phyloP scores from a whole-genome alignment of 92 coral and sea anemone genomes.

The Paramuricea clavata region DNA sequence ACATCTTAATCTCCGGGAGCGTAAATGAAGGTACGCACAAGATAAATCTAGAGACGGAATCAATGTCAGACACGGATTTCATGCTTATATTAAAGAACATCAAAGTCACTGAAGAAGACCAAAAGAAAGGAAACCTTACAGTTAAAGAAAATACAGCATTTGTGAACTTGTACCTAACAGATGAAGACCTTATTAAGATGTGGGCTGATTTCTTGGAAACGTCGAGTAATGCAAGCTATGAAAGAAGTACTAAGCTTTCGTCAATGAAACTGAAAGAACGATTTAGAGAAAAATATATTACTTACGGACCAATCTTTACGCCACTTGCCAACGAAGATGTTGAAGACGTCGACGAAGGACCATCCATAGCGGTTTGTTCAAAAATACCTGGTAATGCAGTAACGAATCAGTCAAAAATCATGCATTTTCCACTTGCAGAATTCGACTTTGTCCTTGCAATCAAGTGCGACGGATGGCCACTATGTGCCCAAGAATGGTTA shows the following conservation, averaged over 20 bases:
- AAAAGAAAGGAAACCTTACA: slow-evolving; percentile 6
- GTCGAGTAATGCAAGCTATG: not conserved
- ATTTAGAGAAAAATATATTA: slow-evolving; percentile 9
- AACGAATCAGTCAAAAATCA: too few relatives aligned
- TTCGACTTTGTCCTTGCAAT: slow-evolving; percentile 29
- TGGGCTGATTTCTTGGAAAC: slow-evolving; percentile 29
- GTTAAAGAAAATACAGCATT: slow-evolving; percentile 15
- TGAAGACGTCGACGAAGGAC: slow-evolving; percentile 24
- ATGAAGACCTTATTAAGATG: not conserved
- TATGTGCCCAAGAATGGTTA: slow-evolving; percentile 37
- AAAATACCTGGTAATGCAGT: too few relatives aligned
- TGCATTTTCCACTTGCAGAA: not conserved
- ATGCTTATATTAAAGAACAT: slow-evolving; percentile 17
- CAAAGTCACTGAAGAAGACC: slow-evolving; percentile 9
- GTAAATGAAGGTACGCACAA: not conserved
- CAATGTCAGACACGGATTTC: slow-evolving; percentile 12
- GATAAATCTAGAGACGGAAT: not conserved
- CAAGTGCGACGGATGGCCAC: slow-evolving; percentile 38
- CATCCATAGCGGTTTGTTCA: not conserved
- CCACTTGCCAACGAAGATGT: not conserved
- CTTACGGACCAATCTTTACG: not conserved
- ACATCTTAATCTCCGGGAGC: slow-evolving; percentile 20
- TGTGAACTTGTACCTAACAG: slow-evolving; percentile 19
- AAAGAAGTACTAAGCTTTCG: not conserved
- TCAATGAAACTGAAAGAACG: slow-evolving; percentile 27